phyloP scores from a whole-genome alignment of 2,888 invertebrate species.

The Heliconius ismenius region DNA sequence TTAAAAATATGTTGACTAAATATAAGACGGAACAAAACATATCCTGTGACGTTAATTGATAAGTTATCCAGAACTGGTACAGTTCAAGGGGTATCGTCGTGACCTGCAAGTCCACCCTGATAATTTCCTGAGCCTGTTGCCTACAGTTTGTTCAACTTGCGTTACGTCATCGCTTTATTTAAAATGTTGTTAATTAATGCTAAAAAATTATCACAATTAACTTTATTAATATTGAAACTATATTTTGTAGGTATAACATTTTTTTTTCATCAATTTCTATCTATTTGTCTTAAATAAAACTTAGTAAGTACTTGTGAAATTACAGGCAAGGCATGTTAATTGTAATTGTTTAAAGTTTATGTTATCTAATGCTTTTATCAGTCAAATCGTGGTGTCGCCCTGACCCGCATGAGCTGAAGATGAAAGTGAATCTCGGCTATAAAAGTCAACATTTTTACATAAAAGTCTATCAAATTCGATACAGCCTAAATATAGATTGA shows the following conservation, averaged over 20 bases:
- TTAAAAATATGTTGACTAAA: conserved; percentile 4
- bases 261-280: neutral
- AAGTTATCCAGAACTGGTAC: conserved; percentile 74
- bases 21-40: conserved; percentile 46
- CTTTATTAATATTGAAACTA: neutral
- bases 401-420: conserved; percentile 62
- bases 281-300: neutral
- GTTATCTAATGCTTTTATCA: conserved; percentile 15
- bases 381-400: conserved; percentile 55
- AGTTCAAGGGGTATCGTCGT: conserved; percentile 70
- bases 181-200: conserved; percentile 47
- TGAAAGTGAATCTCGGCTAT: too few species aligned
- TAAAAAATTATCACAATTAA: conserved; percentile 26
- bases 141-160: conserved; percentile 75
- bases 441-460: too few species aligned
- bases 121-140: conserved; percentile 61
- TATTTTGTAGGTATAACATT: neutral
- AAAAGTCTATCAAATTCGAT: too few species aligned
- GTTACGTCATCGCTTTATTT: conserved; percentile 68
- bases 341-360: neutral
- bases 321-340: conserved; percentile 32
- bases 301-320: too few species aligned
- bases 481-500: neutral
- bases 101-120: conserved; percentile 57
- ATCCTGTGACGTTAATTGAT: conserved; percentile 74